Conservation (phyloP, 2,888 invertebrate species). For the Matsumyia berberina region DNA sequence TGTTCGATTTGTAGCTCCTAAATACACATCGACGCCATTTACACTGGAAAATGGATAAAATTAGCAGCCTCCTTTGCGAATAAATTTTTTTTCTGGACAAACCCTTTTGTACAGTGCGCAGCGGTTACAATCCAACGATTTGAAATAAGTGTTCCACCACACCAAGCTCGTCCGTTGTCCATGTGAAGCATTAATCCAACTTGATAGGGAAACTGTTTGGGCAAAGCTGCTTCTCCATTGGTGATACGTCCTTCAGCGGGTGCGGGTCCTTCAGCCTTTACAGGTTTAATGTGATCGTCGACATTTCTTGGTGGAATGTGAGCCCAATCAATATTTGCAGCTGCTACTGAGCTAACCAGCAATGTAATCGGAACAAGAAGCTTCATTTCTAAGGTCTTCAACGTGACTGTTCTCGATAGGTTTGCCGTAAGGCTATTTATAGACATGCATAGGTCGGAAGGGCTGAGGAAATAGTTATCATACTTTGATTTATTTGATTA, state of each 20-base stretch:
- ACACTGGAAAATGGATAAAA: slow-evolving; percentile 72
- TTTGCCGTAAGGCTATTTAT: neutral
- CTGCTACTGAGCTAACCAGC: slow-evolving; percentile 14
- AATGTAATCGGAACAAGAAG: slow-evolving; percentile 20
- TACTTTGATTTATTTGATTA: too few relatives aligned
- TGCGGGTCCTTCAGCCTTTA: neutral
- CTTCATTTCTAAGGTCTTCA: slow-evolving; percentile 24
- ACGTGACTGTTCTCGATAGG: neutral
- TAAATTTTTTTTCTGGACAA: slow-evolving; percentile 41
- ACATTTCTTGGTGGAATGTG: slow-evolving; percentile 36
- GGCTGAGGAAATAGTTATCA: too few relatives aligned
- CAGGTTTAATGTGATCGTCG: slow-evolving; percentile 6
- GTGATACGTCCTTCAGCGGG: slow-evolving; percentile 80
- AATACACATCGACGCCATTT: slow-evolving; percentile 80
- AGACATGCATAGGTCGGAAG: neutral
- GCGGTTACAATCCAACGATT: slow-evolving; percentile 81
- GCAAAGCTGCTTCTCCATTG: slow-evolving; percentile 78
- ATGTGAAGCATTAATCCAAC: slow-evolving; percentile 79
- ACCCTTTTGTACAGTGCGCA: slow-evolving; percentile 81
- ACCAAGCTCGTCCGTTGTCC: slow-evolving; percentile 78
- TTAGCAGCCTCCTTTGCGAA: neutral
- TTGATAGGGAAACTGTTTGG: slow-evolving; percentile 81
- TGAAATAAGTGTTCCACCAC: slow-evolving; percentile 82
- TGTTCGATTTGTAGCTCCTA: slow-evolving; percentile 80
- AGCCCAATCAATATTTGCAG: slow-evolving; percentile 32